phyloP scores from a whole-genome alignment of 1,140 invertebrate genomes.

The Neotoxoptera formosana region DNA sequence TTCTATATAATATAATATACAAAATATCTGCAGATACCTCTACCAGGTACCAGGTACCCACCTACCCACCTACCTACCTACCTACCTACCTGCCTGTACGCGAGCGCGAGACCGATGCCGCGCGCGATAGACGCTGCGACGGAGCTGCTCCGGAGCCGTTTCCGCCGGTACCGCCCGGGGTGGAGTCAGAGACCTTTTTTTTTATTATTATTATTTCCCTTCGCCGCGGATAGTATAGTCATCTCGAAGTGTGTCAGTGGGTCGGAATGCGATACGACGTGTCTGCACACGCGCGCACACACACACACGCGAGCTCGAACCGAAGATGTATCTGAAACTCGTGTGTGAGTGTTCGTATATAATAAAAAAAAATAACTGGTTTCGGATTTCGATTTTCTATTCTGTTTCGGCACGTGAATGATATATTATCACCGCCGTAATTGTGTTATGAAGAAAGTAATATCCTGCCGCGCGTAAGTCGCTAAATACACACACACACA shows the following conservation, averaged over 20 bases:
- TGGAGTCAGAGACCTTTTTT: slow-evolving; percentile 42
- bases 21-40: too few species aligned
- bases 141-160: slow-evolving; percentile 2
- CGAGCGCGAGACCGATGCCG: neutral
- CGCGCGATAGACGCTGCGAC: neutral
- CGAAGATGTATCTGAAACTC: slow-evolving; percentile 31
- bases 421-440: slow-evolving; percentile 46
- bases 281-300: neutral
- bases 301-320: neutral
- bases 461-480: slow-evolving; percentile 1
- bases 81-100: neutral
- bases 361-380: slow-evolving; percentile 49
- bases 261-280: slow-evolving; percentile 54
- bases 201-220: neutral
- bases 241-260: slow-evolving; percentile 45
- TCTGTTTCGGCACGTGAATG: slow-evolving; percentile 54
- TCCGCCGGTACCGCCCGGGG: slow-evolving; percentile 46
- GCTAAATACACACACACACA: neutral
- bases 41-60: too few species aligned
- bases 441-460: slow-evolving; percentile 43
- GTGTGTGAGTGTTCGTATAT: too few species aligned
- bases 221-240: neutral
- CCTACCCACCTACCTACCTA: too few species aligned
- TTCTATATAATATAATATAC: neutral
- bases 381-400: slow-evolving; percentile 58